These are phyloP conservation scores for Drosophila kanekoi DNA, from an alignment of 2,888 invertebrate genomes.

Conservation along the genomic window DNA sequence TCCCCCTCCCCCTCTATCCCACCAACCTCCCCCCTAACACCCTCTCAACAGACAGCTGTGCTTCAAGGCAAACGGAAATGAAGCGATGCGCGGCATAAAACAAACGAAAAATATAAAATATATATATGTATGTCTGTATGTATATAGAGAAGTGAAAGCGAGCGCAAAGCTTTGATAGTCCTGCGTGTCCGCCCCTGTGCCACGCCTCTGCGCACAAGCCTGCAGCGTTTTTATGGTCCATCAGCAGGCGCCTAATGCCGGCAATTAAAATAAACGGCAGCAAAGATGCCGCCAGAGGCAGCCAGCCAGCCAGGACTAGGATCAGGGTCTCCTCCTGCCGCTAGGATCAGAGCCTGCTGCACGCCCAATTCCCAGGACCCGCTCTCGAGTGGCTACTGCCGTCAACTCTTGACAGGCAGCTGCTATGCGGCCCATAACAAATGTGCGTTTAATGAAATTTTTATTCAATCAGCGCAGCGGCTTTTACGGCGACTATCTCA, in stretches of 20 bases:
- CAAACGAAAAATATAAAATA: constrained; percentile 31
- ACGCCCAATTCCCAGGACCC: constrained; percentile 15
- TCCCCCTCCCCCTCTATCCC: not conserved
- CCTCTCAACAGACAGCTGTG: not conserved
- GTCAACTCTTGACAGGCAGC: constrained; percentile 20
- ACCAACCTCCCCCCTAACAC: not conserved
- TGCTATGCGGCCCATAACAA: constrained; percentile 47
- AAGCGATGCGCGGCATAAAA: constrained; percentile 56
- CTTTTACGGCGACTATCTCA: constrained; percentile 34
- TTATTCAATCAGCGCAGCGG: constrained; percentile 70
- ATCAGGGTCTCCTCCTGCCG: not conserved
- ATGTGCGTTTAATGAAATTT: constrained; percentile 77
- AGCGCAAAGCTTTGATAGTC: constrained; percentile 36
- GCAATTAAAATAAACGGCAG: constrained; percentile 79
- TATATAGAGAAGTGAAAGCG: constrained; percentile 4
- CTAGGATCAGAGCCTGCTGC: not conserved
- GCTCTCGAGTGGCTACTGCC: constrained; percentile 5
- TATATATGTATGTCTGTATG: not conserved
- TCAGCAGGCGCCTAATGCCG: constrained; percentile 73
- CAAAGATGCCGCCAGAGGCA: constrained; percentile 23
- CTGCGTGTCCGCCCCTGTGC: not conserved
- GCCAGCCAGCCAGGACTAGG: constrained; percentile 4
- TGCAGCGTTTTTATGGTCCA: constrained; percentile 71
- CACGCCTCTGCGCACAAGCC: not conserved
- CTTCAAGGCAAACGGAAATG: constrained; percentile 62